Evolutionary conservation across 92 coral and sea anemone genomes (phyloP), one percentile per base, ranked within the genome.

Genomic region (Virgularia gustaviana): DNA sequence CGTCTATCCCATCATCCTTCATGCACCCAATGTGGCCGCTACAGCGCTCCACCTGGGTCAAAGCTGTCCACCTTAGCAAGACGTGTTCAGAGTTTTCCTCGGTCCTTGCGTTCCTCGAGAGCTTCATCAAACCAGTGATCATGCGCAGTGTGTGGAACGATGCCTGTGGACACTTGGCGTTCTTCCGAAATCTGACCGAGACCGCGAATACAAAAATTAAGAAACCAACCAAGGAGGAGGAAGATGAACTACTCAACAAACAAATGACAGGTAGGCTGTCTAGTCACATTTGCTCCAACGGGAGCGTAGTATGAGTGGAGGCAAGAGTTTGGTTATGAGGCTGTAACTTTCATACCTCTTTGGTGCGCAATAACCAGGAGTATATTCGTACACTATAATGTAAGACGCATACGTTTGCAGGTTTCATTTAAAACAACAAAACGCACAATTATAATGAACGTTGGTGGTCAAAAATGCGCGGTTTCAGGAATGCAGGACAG

Each of bases 11-110:
- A 15, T 54, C 92, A 1, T 79, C 98, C 18, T 92, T 92, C 62
- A 92, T 92, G 98, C 98, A 92, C 79, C 98, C 98, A 33, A 78
- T 80, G 4, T 92, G 98, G 98, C 96, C 98, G 2, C 38, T 92
- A 16, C 98, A 92, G 82, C 88, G 98, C 6, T 86, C 98, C n/a
- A 82, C 98, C 10, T 92, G 98, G 98, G 90, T 92, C 4, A 78
- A 86, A 51, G 96, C 98, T 31, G 92, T 92, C 18, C 98, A 92
- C 33, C 39, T 89, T 73, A 77, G 96, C 12, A 81, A 85, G 63
- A 89, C 92, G 5, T 91, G 92, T 37, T 57, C 63, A 6, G 98
- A 92, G 65, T 89, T 92, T 71, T 90, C 96, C 0, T 89, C 96
- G 3, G 88, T 82, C 33, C 53, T 92, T 41, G 70, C 87, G 16